Evolutionary conservation across 2,888 invertebrate genomes (phyloP).

Genomic region (Phania funesta): DNA sequence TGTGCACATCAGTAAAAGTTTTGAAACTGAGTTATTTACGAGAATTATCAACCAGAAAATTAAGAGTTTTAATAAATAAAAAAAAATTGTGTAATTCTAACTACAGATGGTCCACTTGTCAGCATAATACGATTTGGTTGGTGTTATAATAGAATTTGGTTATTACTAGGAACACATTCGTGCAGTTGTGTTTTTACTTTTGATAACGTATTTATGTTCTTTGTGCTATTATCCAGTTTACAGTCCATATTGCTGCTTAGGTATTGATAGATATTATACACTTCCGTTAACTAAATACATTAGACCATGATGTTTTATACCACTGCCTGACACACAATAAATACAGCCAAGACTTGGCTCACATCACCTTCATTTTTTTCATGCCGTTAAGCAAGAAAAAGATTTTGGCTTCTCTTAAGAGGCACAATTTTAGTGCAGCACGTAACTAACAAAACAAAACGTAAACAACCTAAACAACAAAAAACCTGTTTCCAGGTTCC

Average conservation of each 20-base stretch:
- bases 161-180: too few relatives aligned
- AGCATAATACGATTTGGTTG: too few relatives aligned
- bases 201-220: background rate
- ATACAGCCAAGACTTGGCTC: constrained; percentile 24
- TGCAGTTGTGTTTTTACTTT: background rate
- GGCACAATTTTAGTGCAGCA: constrained; percentile 31
- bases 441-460: constrained; percentile 1
- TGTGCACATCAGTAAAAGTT: too few relatives aligned
- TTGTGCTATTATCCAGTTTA: constrained; percentile 21
- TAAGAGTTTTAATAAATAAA: too few relatives aligned
- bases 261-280: constrained; percentile 44
- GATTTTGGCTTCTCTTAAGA: background rate
- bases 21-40: too few relatives aligned
- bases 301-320: background rate
- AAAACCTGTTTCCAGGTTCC: constrained; percentile 52
- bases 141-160: too few relatives aligned
- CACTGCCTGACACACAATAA: background rate
- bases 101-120: too few relatives aligned
- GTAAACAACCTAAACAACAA: constrained; percentile 11
- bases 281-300: constrained; percentile 54
- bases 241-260: background rate
- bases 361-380: background rate
- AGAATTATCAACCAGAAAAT: too few relatives aligned
- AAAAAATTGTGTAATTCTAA: too few relatives aligned
- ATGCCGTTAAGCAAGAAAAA: background rate